Evolutionary conservation across 2,113 vertebrate species (phyloP).

Genomic region (Polypterus bichir): DNA sequence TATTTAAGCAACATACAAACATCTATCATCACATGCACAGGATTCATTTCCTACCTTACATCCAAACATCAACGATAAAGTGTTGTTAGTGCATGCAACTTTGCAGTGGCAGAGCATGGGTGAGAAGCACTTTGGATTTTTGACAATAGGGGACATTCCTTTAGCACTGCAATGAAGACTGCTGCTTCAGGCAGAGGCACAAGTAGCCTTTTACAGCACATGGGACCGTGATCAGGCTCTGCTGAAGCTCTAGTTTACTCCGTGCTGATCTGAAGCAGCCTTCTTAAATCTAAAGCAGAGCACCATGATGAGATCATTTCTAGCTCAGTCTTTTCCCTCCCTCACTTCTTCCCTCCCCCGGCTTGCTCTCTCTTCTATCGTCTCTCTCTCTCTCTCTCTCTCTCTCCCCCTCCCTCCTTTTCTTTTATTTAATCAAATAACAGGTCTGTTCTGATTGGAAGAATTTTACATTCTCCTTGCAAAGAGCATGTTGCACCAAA

Average conservation of each 20-base stretch:
- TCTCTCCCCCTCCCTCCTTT: slow-evolving; percentile 4
- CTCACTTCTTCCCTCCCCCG: slow-evolving; percentile 1
- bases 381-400: slow-evolving; percentile 4
- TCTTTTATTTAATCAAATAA: slow-evolving; percentile 32
- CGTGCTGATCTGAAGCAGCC: slow-evolving; percentile 34
- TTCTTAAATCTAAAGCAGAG: slow-evolving; percentile 39
- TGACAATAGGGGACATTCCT: slow-evolving; percentile 81
- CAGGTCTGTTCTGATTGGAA: slow-evolving; percentile 28
- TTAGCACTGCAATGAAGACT: slow-evolving; percentile 51
- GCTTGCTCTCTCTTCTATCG: slow-evolving; percentile 3
- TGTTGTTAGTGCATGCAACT: slow-evolving; percentile 87
- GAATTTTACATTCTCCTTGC: slow-evolving; percentile 32
- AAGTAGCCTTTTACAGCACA: slow-evolving; percentile 36
- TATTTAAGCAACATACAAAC: slow-evolving; percentile 15
- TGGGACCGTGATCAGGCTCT: slow-evolving; percentile 40
- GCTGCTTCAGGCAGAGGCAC: slow-evolving; percentile 40
- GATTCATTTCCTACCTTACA: slow-evolving; percentile 77
- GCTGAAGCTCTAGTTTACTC: slow-evolving; percentile 37
- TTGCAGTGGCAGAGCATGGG: slow-evolving; percentile 94
- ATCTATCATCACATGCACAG: slow-evolving; percentile 39
- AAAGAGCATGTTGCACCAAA: slow-evolving; percentile 29
- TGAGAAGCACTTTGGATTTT: slow-evolving; percentile 66
- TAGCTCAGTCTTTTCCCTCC: slow-evolving; percentile 12
- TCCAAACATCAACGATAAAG: slow-evolving; percentile 90
- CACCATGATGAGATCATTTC: slow-evolving; percentile 42